These are phyloP conservation scores for Otus scops DNA, from an alignment of 2,797 vertebrate species.

Conservation along the genomic window DNA sequence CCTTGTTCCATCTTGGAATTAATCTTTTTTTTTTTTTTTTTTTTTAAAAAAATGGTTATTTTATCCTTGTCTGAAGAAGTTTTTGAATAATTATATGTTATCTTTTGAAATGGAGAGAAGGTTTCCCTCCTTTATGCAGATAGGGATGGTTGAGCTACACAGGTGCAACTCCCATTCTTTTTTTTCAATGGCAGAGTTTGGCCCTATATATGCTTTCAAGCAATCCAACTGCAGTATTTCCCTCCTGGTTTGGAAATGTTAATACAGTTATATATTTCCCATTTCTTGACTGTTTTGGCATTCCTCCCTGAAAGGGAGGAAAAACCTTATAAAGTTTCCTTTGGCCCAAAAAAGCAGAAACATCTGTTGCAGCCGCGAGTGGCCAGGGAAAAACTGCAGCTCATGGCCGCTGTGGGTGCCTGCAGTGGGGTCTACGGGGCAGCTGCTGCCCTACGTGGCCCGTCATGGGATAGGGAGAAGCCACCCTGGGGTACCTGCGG, in stretches of 20 bases:
- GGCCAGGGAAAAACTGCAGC: not conserved
- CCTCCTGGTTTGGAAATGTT: conserved; percentile 65
- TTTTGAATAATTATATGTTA: conserved; percentile 15
- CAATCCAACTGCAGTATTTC: conserved; percentile 56
- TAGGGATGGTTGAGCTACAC: not conserved
- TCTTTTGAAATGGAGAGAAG: not conserved
- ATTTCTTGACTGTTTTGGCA: conserved; percentile 72
- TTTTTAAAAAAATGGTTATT: not conserved
- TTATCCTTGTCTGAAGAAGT: not conserved
- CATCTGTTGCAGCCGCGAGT: conserved; percentile 71
- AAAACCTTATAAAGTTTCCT: conserved; percentile 70
- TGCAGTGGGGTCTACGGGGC: too few relatives aligned
- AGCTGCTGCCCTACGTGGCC: not conserved
- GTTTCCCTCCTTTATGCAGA: not conserved
- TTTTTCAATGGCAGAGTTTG: not conserved
- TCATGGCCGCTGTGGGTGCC: not conserved
- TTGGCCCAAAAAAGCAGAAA: conserved; percentile 65
- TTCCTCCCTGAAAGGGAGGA: conserved; percentile 64
- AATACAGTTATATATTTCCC: conserved; percentile 71
- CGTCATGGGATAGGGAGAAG: not conserved
- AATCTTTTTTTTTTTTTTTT: not conserved
- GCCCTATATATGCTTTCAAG: not conserved
- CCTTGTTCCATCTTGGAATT: not conserved
- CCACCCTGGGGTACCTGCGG: not conserved
- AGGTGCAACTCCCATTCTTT: not conserved